These are phyloP conservation scores for Polyergus mexicanus DNA, from an alignment of 1,140 invertebrate species.

Conservation along the genomic window DNA sequence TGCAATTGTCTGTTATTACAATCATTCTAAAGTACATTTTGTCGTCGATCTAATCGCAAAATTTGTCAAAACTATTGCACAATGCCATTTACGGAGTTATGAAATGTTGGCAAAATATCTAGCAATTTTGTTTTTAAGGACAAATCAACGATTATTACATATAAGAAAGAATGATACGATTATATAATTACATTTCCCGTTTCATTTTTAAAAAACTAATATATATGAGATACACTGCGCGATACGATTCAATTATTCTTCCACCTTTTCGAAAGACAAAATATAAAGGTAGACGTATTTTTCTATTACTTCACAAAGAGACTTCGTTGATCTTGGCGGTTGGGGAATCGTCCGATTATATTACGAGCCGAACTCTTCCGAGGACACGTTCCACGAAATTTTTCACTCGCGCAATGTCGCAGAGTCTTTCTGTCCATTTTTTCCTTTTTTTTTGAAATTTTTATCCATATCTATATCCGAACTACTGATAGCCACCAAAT, in stretches of 20 bases:
- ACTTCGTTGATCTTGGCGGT: slow-evolving; percentile 44
- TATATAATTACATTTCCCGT: slow-evolving; percentile 54
- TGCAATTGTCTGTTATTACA: slow-evolving; percentile 48
- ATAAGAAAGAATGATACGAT: slow-evolving; percentile 53
- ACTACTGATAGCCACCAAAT: slow-evolving; percentile 59
- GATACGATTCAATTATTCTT: slow-evolving; percentile 34
- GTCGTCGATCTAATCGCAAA: slow-evolving; percentile 38
- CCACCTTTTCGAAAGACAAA: slow-evolving; percentile 38
- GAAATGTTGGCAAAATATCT: slow-evolving; percentile 31
- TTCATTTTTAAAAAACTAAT: slow-evolving; percentile 51
- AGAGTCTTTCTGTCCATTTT: slow-evolving; percentile 60
- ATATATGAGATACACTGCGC: slow-evolving; percentile 14
- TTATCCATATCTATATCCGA: slow-evolving; percentile 56
- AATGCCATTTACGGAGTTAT: slow-evolving; percentile 46
- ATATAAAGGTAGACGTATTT: slow-evolving; percentile 66
- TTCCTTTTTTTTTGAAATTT: slow-evolving; percentile 10
- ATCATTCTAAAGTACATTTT: slow-evolving; percentile 41
- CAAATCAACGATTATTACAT: slow-evolving; percentile 25
- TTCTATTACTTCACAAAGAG: slow-evolving; percentile 40
- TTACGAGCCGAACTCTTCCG: slow-evolving; percentile 64
- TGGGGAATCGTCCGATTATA: slow-evolving; percentile 37
- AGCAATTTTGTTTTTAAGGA: slow-evolving; percentile 29
- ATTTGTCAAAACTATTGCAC: slow-evolving; percentile 64
- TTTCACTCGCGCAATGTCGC: slow-evolving; percentile 61
- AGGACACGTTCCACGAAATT: slow-evolving; percentile 58